Evolutionary conservation across 53 echinoderm and acorn worm genomes (phyloP), one percentile per base, ranked within the genome.

Genomic region (Mesocentrotus franciscanus): DNA sequence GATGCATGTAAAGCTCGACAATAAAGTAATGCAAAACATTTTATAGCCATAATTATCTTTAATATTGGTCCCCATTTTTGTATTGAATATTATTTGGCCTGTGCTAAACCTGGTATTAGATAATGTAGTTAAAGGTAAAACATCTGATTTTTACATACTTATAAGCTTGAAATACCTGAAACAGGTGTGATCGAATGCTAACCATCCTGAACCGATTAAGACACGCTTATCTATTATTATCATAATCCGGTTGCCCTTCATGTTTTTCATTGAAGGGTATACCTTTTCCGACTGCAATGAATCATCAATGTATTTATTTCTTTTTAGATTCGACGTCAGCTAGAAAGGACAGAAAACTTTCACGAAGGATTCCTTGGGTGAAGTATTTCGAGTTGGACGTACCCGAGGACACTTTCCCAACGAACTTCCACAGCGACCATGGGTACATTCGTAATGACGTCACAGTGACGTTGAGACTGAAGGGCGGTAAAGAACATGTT

Each of bases 331-430:
- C 68, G 68, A 66, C 91, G 36, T 94, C 95, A 85, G 27, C 87
- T 12, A 85, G 30, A 87, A 34, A 61, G 87, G 95, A 85, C 36
- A 85, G 95, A n/a, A 22, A 42, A 66, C 66, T 94, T 85, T 22
- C 64, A 26, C 24, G 72, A 7, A 2, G 71, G 15, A 32, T 68
- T 10, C 95, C 87, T 10, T 85, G 35, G 60, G 56, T 87, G 27
- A 85, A 66, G 32, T 94, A 94, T 56, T 94, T 94, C 95, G 95
- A 94, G 56, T 33, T 94, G 39, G 95, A 94, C 62, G 17, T 94
- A 10, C 95, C 95, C 8, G 89, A 85, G 70, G 95, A 66, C 49
- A 27, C 71, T 26, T 87, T 94, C 56, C 95, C 95, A 13, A 20
- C 71, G 39, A 94, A n/a, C 56, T 94, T 94, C 70, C 0, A 85